Evolutionary conservation across 2,797 vertebrate genomes (phyloP), one percentile per base, ranked within the genome.

Genomic region (Cetoscarus ocellatus): DNA sequence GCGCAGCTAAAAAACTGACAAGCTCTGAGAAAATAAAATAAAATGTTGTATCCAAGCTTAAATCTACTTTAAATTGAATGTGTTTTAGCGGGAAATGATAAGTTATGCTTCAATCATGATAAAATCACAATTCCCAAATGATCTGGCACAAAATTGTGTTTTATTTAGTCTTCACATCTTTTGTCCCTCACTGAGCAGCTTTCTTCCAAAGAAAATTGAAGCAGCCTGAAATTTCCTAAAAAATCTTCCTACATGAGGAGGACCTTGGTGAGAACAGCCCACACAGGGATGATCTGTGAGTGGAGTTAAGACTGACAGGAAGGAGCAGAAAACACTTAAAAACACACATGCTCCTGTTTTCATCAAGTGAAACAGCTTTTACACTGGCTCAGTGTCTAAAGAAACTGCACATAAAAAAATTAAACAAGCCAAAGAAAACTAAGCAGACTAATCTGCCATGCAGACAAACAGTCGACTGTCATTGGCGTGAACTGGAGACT

Each of bases 251-350:
- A 56, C 49, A 0, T n/a, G 0, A 61, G n/a, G 19, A 55, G 67
- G 49, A 77, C 66, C 66, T 70, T 51, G 66, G 18, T 52, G 70
- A 48, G n/a, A 63, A 59, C 53, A 18, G 19, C 74, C 74, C 74
- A 70, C 70, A 74, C 53, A 43, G 57, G 49, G 57, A 73, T 27
- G 48, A 44, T 49, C 5, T 53, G 55, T 61, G 45, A 70, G 17
- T 9, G 56, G 11, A 79, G 42, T 49, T 47, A 15, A 77, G 55
- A 50, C 50, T 42, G 14, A 47, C 35, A 27, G 44, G 45, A 7
- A 51, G 9, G 17, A 44, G 35, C n/a, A 51, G 44, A 38, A 39
- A 43, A 15, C 59, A 34, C 27, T 38, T 43, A 49, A 39, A 18
- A 39, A 27, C 43, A 50, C 55, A 51, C 52, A 27, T 18, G 19